These are phyloP conservation scores for Amblyjoppa fuscipennis DNA, from an alignment of 2,888 invertebrate genomes.

Conservation along the genomic window DNA sequence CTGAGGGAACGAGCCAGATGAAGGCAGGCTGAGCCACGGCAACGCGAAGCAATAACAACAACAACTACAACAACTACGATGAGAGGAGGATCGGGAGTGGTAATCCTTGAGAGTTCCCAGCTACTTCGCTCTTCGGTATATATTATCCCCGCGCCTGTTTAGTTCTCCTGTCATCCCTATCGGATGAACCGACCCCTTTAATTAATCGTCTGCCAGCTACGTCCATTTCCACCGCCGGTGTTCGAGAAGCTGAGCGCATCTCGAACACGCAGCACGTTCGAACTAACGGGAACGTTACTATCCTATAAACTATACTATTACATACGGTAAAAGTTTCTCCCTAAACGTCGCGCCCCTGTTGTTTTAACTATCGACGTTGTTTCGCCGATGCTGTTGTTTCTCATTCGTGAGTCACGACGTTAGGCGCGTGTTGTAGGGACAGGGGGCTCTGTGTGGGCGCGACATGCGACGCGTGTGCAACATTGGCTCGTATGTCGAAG, in stretches of 20 bases:
- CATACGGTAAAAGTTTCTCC: constrained; percentile 20
- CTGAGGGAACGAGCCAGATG: constrained; percentile 9
- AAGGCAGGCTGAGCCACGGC: not conserved
- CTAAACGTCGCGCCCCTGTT: constrained; percentile 23
- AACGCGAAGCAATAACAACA: constrained; percentile 45
- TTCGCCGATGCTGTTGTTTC: constrained; percentile 18
- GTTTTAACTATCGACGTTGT: constrained; percentile 29
- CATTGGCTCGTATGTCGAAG: constrained; percentile 6
- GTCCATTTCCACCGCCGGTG: constrained; percentile 3
- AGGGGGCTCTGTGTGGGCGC: not conserved
- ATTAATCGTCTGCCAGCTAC: constrained; percentile 47
- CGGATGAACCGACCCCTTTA: constrained; percentile 49
- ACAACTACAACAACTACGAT: constrained; percentile 32
- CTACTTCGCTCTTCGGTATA: constrained; percentile 25
- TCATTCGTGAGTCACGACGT: constrained; percentile 19
- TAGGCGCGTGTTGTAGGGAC: not conserved
- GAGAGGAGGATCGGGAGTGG: constrained; percentile 46
- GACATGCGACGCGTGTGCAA: not conserved
- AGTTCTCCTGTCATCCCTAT: constrained; percentile 55
- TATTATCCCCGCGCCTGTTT: constrained; percentile 49
- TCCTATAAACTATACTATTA: not conserved
- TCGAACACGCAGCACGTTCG: not conserved
- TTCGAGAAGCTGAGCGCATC: not conserved
- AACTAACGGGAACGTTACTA: constrained; percentile 12
- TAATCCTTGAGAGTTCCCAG: constrained; percentile 53